Evolutionary conservation across 2,113 vertebrate species (phyloP).

Genomic region (Anseranas semipalmata): DNA sequence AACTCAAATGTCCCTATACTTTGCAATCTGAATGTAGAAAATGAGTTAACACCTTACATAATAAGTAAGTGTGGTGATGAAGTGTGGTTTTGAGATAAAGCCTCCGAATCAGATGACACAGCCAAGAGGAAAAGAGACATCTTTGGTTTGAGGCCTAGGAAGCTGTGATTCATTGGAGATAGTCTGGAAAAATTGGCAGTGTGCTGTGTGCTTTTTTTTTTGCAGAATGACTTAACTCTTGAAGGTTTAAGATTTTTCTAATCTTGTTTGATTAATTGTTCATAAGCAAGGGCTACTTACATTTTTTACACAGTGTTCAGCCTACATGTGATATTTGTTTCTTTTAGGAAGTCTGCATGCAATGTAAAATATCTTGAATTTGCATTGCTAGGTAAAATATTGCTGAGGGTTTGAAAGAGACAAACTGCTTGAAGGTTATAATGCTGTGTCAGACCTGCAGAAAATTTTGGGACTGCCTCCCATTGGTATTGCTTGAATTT

Average conservation of each 20-base stretch:
- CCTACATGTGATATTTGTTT: neutral
- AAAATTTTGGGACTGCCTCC: neutral
- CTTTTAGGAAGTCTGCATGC: neutral
- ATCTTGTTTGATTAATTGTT: neutral
- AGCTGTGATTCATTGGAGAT: constrained; percentile 6
- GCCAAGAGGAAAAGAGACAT: neutral
- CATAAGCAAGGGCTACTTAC: neutral
- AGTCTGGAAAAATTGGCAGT: neutral
- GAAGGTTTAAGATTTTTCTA: neutral
- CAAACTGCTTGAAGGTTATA: neutral
- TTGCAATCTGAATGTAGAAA: neutral
- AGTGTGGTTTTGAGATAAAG: neutral
- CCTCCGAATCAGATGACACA: neutral
- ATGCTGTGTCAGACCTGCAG: neutral
- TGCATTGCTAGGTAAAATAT: neutral
- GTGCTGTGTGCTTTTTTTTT: neutral
- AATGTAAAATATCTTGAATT: neutral
- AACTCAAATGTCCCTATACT: neutral
- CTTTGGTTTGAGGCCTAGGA: neutral
- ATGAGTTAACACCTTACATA: neutral
- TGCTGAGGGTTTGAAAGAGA: neutral
- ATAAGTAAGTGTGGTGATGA: neutral
- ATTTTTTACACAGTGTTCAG: neutral
- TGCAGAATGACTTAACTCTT: neutral
- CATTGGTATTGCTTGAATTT: neutral